Evolutionary conservation across 2,888 invertebrate species (phyloP).

Genomic region (Scaptomyza reducta): DNA sequence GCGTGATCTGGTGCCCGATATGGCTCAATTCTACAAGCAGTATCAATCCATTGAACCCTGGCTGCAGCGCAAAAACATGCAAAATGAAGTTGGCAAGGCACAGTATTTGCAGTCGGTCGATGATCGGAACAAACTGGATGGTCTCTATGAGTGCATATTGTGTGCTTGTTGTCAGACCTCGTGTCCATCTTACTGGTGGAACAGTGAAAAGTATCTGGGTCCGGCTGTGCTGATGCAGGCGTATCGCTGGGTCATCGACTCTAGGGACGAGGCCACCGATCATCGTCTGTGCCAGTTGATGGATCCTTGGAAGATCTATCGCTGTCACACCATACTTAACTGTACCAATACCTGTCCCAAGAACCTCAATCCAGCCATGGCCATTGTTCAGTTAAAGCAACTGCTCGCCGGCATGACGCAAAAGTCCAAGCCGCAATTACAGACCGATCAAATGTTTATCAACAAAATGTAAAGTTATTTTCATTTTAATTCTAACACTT

Average conservation of each 20-base stretch:
- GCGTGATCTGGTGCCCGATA: conserved; percentile 96
- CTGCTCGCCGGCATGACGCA: conserved; percentile 91
- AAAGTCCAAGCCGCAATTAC: conserved; percentile 90
- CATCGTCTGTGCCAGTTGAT: conserved; percentile 91
- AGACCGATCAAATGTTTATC: conserved; percentile 86
- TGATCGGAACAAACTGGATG: conserved; percentile 96
- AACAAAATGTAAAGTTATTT: background rate
- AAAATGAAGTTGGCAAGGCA: conserved; percentile 87
- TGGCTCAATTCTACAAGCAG: conserved; percentile 97
- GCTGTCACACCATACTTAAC: conserved; percentile 99
- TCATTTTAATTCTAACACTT: background rate
- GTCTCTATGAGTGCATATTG: conserved; percentile 97
- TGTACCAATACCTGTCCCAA: conserved; percentile 98
- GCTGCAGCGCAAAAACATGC: conserved; percentile 88
- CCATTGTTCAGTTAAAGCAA: conserved; percentile 97
- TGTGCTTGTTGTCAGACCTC: conserved; percentile 98
- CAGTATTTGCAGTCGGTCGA: conserved; percentile 94
- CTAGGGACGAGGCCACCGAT: conserved; percentile 92
- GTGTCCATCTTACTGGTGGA: conserved; percentile 99
- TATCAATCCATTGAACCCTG: conserved; percentile 97
- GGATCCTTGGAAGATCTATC: conserved; percentile 95
- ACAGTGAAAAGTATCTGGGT: conserved; percentile 97
- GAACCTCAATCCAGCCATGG: conserved; percentile 96
- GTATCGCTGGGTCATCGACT: conserved; percentile 98
- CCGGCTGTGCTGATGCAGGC: conserved; percentile 99